Base-by-base conservation (phyloP, 2,888 invertebrate genomes). In the Linyphia triangularis region DNA sequence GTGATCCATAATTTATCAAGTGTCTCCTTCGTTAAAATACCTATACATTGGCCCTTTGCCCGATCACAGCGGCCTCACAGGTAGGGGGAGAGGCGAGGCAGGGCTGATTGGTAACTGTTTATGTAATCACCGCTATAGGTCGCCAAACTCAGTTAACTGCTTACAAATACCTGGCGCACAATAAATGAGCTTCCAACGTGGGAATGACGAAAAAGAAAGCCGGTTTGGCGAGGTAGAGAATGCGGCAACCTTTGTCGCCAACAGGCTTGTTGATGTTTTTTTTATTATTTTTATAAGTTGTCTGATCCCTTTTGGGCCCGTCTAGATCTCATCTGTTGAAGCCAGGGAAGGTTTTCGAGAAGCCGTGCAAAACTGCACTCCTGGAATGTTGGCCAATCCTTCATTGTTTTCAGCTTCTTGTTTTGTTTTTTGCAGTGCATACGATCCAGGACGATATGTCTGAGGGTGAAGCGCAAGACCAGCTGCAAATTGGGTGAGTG, bases 391-490 rank as follows among this genome's bases (percentile, higher is more conserved):
- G 5, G 43, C 30, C 70, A 73, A 83, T 57, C 30, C 61, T 51
- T 73, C 63, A n/a, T n/a, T n/a, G n/a, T n/a, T n/a, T 65, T 83
- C 59, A 59, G 59, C 57, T 79, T 43, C 26, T 28, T 33, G 70
- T 26, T 67, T 84, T 84, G 24, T 82, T 85, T 88, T 16, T 91
- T 92, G 33, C 95, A 99, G 98, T 98, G 98, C 93, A 98, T 99
- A 92, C 95, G 97, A 92, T 98, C 98, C 88, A 95, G 98, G 92
- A 97, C 97, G 92, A 98, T 99, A 94, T 98, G 97, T 93, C 94
- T 99, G 90, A 95, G 98, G 75, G 97, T 98, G 90, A 97, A 97
- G 92, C 94, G 98, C 92, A 95, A 96, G 92, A 96, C 96, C 92
- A 96, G 97, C 92, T 96, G 96, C 91, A 95, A 96, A 93, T 94